Percentiles rank a stretch among this genome's conserved stretches.
Conservation (phyloP, 2,113 vertebrate genomes). For the Emydura subglobosa region DNA sequence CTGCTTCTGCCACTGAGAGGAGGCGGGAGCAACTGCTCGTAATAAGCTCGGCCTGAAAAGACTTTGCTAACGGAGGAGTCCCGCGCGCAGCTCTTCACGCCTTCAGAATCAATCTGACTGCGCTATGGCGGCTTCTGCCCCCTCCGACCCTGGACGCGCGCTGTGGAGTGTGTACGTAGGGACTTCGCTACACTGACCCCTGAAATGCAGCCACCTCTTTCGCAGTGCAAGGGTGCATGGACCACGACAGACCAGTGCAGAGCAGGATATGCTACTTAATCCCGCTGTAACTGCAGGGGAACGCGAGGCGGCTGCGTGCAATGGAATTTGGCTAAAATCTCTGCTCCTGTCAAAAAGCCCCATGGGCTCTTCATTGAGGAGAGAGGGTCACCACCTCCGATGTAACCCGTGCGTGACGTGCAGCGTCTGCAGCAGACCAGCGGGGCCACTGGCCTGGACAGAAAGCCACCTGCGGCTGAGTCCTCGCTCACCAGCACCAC, state of each 20-base stretch:
- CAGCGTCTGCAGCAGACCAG: neutral
- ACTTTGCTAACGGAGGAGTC: neutral
- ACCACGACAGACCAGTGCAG: no score
- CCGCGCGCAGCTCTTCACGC: neutral
- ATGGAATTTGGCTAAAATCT: neutral
- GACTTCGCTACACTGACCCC: neutral
- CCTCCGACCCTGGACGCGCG: neutral
- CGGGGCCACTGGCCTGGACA: neutral
- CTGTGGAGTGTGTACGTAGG: neutral
- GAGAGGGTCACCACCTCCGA: neutral
- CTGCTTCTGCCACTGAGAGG: neutral
- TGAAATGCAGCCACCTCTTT: neutral
- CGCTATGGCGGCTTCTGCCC: neutral
- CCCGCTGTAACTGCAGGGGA: neutral
- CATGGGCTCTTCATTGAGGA: no score
- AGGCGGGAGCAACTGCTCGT: neutral
- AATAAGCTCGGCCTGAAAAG: neutral
- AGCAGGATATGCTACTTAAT: no score
- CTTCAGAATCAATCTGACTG: neutral
- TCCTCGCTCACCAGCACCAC: neutral
- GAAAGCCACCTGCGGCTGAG: neutral
- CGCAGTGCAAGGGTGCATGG: neutral
- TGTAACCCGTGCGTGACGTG: neutral
- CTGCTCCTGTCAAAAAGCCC: neutral
- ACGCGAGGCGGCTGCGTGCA: neutral